Base-by-base conservation (phyloP, 2,888 invertebrate genomes). In the Drosophila atroscutellata region DNA sequence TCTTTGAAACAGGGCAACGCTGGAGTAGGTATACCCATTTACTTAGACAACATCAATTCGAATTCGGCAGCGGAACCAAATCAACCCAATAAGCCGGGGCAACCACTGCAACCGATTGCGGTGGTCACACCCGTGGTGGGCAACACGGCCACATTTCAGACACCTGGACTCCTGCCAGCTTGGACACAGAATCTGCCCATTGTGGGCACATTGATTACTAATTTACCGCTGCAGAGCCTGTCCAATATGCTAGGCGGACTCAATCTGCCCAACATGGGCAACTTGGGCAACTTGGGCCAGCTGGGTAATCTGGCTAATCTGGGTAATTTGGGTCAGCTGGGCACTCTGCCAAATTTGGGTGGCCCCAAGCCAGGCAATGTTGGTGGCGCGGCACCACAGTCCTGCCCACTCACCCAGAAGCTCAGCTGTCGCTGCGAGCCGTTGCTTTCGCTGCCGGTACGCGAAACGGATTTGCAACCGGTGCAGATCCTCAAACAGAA, bases 371-470 rank as follows among this genome's bases (percentile, higher is more conserved):
- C 75, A 49, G 64, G 49, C 15, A 30, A n/a, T 5, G 20, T n/a
- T 6, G 45, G 26, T 32, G 30, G 66, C 30, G 7, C 69, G 8
- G 24, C 72, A 4, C 34, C 71, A 0, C 77, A 76, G 11, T 24
- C 77, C 0, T 91, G 92, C 37, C 79, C 89, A 0, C 7, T 81
- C 0, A 73, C 77, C 54, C 92, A 91, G 65, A 85, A 72, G 34
- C 81, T 89, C 2, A 81, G 54, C 34, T 91, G 91, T 30, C 91
- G 90, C 67, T 91, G 91, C 28, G 90, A 91, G 45, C 75, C 85
- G 0, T n/a, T 86, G 28, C 0, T 84, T 18, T 69, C 85, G 26
- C 15, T 87, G 24, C 80, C 49, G 2, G 0, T 55, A 28, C 77
- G 80, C 28, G 58, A 70, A 0, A 34, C 50, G 0, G 65, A 74